Base-by-base conservation (phyloP, 2,888 invertebrate species). In the Ganaspis brasiliensis region DNA sequence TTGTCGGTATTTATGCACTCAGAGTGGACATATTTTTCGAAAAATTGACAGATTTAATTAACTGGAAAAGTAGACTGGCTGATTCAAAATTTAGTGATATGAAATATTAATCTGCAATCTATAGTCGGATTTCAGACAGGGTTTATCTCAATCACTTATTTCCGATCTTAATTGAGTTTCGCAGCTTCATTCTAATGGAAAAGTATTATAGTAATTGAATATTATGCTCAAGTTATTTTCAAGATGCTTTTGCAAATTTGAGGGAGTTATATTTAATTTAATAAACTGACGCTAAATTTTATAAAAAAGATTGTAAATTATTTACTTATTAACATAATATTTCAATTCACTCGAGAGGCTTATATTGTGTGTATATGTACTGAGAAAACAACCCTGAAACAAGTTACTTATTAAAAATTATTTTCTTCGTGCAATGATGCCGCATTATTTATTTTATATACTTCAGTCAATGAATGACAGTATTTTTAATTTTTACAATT, bases 81-180 rank as follows among this genome's bases (percentile, higher is more conserved):
- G 16, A 52, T 52, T 52, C n/a, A 1, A 52, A 52, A 19, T 52
- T 52, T 19, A 52, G 8, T 19, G 52, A 52, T 52, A 52, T 52
- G 52, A 52, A 52, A 52, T 52, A 52, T 52, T 19, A 52, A 52
- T 52, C n/a, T 52, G 52, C 52, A 52, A 52, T 52, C 19, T 52
- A 52, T 52, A 52, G 52, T 52, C 52, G 19, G 52, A 16, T 52
- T 19, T 52, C 52, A 19, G 19, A 14, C n/a, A n/a, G 40, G 12
- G 9, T 40, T 40, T 40, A 40, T 40, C 40, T 40, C 40, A 10
- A 40, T 52, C 52, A 52, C 52, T 52, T 52, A 52, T 52, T 52
- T 19, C 52, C 16, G 52, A 52, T 52, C 52, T 52, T 52, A 52
- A 52, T 52, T 52, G 19, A 52, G 19, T 52, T 52, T 52, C 9